Evolutionary conservation across 1,140 invertebrate species (phyloP).

Genomic region (Caenorhabditis remanei): DNA sequence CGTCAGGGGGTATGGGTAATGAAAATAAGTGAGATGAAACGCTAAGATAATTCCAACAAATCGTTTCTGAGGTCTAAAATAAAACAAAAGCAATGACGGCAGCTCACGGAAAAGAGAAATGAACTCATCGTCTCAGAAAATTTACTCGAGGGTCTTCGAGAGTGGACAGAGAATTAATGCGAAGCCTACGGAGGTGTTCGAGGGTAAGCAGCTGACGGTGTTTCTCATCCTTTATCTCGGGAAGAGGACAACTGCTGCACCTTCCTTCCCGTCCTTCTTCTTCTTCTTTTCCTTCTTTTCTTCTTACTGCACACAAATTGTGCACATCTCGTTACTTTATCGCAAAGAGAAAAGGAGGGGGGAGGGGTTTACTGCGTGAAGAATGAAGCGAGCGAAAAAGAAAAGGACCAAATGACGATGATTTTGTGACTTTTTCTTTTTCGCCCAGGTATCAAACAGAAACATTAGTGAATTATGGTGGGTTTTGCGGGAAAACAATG

Average conservation of each 20-base stretch:
- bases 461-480: slow-evolving; percentile 29
- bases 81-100: slow-evolving; percentile 36
- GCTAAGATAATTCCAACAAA: neutral
- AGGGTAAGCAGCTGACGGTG: slow-evolving; percentile 55
- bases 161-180: slow-evolving; percentile 50
- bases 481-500: slow-evolving; percentile 29
- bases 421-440: slow-evolving; percentile 46
- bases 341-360: slow-evolving; percentile 34
- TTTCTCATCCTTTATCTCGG: slow-evolving; percentile 55
- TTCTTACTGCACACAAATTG: slow-evolving; percentile 54
- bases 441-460: slow-evolving; percentile 39
- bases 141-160: slow-evolving; percentile 49
- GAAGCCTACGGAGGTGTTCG: slow-evolving; percentile 53
- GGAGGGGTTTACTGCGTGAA: slow-evolving; percentile 38
- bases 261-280: slow-evolving; percentile 11
- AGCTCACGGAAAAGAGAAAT: slow-evolving; percentile 44
- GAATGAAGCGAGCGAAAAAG: slow-evolving; percentile 17
- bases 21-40: neutral
- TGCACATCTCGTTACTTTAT: slow-evolving; percentile 55
- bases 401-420: slow-evolving; percentile 27
- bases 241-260: slow-evolving; percentile 27
- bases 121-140: slow-evolving; percentile 41
- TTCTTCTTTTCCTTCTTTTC: neutral
- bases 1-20: neutral
- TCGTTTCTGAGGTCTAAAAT: neutral